Evolutionary conservation across 2,888 invertebrate genomes (phyloP), one percentile per base, ranked within the genome.

Genomic region (Thalpophila matura): DNA sequence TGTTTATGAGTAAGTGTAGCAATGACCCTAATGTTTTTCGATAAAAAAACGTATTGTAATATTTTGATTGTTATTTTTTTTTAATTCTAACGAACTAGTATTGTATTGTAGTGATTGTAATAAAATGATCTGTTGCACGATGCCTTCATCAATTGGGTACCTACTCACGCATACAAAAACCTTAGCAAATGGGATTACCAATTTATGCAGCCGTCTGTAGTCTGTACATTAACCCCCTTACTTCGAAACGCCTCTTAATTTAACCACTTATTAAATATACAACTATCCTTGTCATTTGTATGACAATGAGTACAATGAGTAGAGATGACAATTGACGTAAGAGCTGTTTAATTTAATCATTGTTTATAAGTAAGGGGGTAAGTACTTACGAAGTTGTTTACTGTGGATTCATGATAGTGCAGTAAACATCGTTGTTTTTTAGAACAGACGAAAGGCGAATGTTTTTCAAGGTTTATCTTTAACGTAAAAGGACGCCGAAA

Each of bases 21-120:
- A 64, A 62, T 68, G 57, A 61, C 66, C 51, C 38, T 72, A 69
- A 67, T 76, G 59, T 62, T 75, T 62, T 59, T 54, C 37, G 35
- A 38, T 35, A n/a, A n/a, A n/a, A n/a, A n/a, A n/a, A n/a, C n/a
- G n/a, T n/a, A 64, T 51, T 43, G 24, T 29, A 55, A 33, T 53
- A n/a, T n/a, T n/a, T n/a, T n/a, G 16, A 40, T 63, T 51, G 20
- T 6, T 1, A 53, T 57, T 55, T 61, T 73, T 68, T 71, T 61
- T 61, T 10, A 58, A 59, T 51, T 57, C 37, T 67, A 57, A 62
- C 31, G 31, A 66, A 50, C 27, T 60, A 33, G 14, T 57, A 50
- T 58, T 62, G 55, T 71, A 14, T 16, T 43, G 16, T 49, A 51
- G 59, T 18, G 14, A 43, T 33, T 38, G 31, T 46, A 46, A 46